Evolutionary conservation across 1,140 invertebrate species (phyloP), one percentile per base, ranked within the genome.

Genomic region (Eulimnadia texana): DNA sequence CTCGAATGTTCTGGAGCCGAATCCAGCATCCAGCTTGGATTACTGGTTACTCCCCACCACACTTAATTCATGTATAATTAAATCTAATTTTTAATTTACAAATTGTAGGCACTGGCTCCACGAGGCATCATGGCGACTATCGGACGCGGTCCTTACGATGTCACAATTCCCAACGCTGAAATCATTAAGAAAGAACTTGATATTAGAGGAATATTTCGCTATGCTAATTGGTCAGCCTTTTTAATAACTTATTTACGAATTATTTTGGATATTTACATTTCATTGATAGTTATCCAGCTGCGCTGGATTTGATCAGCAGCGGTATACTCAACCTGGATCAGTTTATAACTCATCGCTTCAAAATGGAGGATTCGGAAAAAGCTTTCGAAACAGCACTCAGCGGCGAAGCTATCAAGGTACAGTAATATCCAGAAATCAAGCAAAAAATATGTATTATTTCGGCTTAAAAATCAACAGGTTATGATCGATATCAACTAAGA

Each of bases 141-240:
- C 54, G 78, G 78, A 3, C 58, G 77, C 27, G 76, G 76, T 42
- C 70, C 73, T 11, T 63, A 69, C 25, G 69, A 72, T 11, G 69
- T 77, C 0, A 68, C 66, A 19, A 23, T 79, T 22, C 76, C 76
- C 9, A 66, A 76, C 22, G 65, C 74, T 13, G 70, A 74, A 65
- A 74, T 75, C 19, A 66, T 70, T n/a, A 69, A 71, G 22, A 65
- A 75, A 63, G 78, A 79, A 65, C 71, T 79, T 9, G 76, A 78
- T 63, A 76, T 79, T 27, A 66, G 70, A 61, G 77, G 77, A 19
- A 71, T 77, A 50, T 77, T 78, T 66, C 68, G 77, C 66, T 78
- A 78, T 67, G 73, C 70, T 22, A 78, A 78, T 53, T 66, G 68
- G 75, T 76, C 33, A 42, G 33, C 33, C 33, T 42, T 42, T 77